These are phyloP conservation scores for Drosophila ercepeae DNA, from an alignment of 1,140 invertebrate species.

Conservation along the genomic window DNA sequence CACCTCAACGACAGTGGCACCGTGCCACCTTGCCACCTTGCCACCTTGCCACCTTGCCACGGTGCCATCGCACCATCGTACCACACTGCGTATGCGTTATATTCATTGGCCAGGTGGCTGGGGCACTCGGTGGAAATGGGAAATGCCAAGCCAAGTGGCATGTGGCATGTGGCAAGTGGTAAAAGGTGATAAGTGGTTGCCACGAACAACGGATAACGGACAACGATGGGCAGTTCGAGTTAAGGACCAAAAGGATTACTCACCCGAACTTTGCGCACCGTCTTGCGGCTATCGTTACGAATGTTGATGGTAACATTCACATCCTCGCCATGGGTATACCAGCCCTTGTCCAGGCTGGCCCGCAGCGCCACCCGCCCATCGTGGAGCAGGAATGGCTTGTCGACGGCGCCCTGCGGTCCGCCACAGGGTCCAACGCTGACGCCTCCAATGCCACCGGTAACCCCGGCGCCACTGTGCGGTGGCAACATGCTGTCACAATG, in stretches of 20 bases:
- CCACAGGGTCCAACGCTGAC: conserved; percentile 66
- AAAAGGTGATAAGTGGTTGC: neutral
- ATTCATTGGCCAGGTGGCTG: neutral
- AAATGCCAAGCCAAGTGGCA: neutral
- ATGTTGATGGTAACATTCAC: conserved; percentile 94
- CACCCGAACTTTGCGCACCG: conserved; percentile 96
- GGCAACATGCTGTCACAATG: conserved; percentile 69
- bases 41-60: neutral
- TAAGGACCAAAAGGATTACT: conserved; percentile 64
- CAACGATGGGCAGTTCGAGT: neutral
- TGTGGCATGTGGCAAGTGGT: neutral
- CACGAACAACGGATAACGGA: neutral
- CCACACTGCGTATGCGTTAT: conserved; percentile 43
- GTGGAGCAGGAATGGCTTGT: conserved; percentile 87
- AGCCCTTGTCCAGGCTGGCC: conserved; percentile 96
- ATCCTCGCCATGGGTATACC: conserved; percentile 97
- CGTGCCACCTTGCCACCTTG: neutral
- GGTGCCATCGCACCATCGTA: neutral
- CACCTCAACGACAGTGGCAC: neutral
- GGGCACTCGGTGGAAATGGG: neutral
- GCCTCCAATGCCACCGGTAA: conserved; percentile 65
- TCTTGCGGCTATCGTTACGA: conserved; percentile 97
- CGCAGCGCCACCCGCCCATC: conserved; percentile 91
- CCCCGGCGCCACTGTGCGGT: conserved; percentile 65
- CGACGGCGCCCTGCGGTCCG: conserved; percentile 84